phyloP scores from a whole-genome alignment of 2,113 vertebrate genomes.

The Rhynchomys soricoides region DNA sequence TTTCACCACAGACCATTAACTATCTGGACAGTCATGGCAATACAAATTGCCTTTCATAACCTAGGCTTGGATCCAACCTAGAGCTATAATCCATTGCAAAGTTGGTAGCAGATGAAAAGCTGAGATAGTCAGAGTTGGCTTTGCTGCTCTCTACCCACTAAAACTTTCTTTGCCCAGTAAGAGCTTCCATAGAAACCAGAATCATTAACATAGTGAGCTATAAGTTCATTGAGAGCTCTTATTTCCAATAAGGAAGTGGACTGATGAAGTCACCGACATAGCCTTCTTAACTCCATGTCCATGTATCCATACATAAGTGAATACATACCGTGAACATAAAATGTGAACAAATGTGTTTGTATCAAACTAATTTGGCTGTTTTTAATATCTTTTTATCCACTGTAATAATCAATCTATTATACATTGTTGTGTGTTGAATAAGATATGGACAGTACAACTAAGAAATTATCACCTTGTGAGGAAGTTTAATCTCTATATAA shows the following conservation, averaged over 20 bases:
- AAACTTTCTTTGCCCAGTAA: neutral
- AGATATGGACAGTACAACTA: neutral
- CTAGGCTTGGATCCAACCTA: neutral
- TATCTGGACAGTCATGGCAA: neutral
- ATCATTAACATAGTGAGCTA: neutral
- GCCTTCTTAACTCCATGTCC: neutral
- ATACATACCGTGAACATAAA: neutral
- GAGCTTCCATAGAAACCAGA: neutral
- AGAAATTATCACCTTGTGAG: neutral
- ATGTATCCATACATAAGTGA: neutral
- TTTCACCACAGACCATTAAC: neutral
- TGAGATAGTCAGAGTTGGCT: too few species aligned
- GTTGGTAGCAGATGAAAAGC: neutral
- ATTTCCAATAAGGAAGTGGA: neutral
- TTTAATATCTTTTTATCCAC: neutral
- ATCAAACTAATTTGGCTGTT: neutral
- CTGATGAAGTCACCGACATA: neutral
- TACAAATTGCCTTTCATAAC: neutral
- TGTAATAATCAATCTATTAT: neutral
- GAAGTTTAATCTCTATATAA: neutral
- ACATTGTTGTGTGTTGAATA: neutral
- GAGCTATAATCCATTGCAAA: neutral
- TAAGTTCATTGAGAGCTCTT: neutral
- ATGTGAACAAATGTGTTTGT: neutral
- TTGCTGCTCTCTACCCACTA: neutral